Conservation (phyloP, 2,113 vertebrate species). For the Cichladusa arquata region DNA sequence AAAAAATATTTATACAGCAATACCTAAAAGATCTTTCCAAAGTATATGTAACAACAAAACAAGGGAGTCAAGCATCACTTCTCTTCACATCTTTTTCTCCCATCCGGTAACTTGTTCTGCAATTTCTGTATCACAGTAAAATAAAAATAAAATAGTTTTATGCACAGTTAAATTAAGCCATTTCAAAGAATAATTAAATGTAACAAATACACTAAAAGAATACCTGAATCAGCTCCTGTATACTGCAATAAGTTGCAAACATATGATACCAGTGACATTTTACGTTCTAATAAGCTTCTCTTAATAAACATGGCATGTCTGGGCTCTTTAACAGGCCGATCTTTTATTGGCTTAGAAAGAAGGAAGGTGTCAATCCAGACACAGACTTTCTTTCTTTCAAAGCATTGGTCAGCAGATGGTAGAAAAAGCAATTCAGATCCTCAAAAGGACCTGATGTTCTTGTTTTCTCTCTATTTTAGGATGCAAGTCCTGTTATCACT, state of each 20-base stretch:
- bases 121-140: background rate
- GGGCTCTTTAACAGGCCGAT: background rate
- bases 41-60: background rate
- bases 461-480: conserved; percentile 70
- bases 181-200: background rate
- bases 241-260: background rate
- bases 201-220: background rate
- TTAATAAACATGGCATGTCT: background rate
- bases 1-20: background rate
- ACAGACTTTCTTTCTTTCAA: conserved; percentile 42
- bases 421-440: conserved; percentile 64
- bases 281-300: background rate
- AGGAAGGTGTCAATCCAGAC: background rate
- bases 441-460: conserved; percentile 58
- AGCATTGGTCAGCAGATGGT: conserved; percentile 44
- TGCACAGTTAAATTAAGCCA: background rate
- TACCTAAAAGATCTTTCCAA: background rate
- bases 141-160: background rate
- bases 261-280: background rate
- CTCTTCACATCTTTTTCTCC: background rate
- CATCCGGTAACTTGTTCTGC: background rate
- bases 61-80: background rate
- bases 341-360: background rate
- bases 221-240: background rate
- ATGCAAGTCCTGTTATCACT: conserved; percentile 51